These are phyloP conservation scores for Patella vulgata DNA, from an alignment of 1,140 invertebrate species.

Conservation along the genomic window DNA sequence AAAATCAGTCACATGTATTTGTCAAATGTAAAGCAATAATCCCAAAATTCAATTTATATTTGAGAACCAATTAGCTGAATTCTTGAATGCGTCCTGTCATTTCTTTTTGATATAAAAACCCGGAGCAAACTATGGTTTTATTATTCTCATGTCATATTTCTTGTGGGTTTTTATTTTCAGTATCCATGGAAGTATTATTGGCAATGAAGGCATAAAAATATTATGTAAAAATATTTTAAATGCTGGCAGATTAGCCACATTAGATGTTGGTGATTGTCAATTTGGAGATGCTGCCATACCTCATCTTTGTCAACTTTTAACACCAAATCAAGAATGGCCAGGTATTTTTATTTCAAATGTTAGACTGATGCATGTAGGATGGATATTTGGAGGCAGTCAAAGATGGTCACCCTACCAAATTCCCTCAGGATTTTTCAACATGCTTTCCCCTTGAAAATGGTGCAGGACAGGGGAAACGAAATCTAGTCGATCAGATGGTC, in stretches of 20 bases:
- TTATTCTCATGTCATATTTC: no score
- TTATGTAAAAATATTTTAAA: slow-evolving; percentile 35
- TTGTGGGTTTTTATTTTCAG: no score
- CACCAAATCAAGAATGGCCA: slow-evolving; percentile 43
- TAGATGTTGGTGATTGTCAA: slow-evolving; percentile 58
- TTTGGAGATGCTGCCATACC: slow-evolving; percentile 48
- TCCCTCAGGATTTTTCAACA: background rate
- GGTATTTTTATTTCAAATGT: slow-evolving; percentile 28
- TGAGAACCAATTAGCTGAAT: no score
- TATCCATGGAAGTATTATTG: slow-evolving; percentile 52
- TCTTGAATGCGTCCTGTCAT: no score
- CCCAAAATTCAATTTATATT: no score
- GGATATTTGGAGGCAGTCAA: background rate
- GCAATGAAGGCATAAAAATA: slow-evolving; percentile 44
- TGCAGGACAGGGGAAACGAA: background rate
- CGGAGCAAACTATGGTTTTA: no score
- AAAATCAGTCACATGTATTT: no score
- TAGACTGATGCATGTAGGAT: background rate
- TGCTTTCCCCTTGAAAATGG: background rate
- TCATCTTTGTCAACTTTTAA: slow-evolving; percentile 42
- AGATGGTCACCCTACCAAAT: background rate
- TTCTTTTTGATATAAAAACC: no score
- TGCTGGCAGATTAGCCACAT: slow-evolving; percentile 47
- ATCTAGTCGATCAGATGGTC: no score
- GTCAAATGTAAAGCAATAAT: no score